Evolutionary conservation across 2,888 invertebrate species (phyloP).

Genomic region (Lochmaea capreae): DNA sequence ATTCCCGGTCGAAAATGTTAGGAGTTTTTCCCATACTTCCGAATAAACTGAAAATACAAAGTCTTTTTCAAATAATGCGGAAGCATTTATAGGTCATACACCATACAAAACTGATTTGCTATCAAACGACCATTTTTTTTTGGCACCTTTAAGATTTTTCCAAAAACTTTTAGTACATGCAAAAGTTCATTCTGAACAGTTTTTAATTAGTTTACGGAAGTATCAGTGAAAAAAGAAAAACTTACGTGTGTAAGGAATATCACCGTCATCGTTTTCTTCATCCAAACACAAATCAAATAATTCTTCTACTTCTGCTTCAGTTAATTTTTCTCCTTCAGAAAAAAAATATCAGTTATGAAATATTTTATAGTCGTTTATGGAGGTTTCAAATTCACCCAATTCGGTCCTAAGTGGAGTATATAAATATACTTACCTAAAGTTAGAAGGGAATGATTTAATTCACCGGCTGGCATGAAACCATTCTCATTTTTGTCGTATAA

Average conservation of each 20-base stretch:
- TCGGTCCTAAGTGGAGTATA: neutral
- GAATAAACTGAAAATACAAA: too few species aligned
- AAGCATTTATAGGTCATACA: too few species aligned
- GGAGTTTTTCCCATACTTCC: too few species aligned
- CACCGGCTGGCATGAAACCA: constrained; percentile 94
- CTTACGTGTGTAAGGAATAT: constrained; percentile 93
- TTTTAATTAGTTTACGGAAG: neutral
- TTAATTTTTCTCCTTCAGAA: constrained; percentile 81
- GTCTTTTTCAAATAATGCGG: too few species aligned
- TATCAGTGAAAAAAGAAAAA: constrained; percentile 55
- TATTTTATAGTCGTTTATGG: neutral
- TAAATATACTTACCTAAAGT: constrained; percentile 79
- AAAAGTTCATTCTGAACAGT: too few species aligned
- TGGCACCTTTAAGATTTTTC: neutral
- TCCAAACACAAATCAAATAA: constrained; percentile 89
- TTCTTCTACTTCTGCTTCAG: constrained; percentile 80
- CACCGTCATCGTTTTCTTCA: constrained; percentile 92
- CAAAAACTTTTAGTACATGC: neutral
- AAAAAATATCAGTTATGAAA: constrained; percentile 20
- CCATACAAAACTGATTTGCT: too few species aligned
- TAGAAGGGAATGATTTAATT: constrained; percentile 93
- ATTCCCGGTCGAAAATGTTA: too few species aligned
- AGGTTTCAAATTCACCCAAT: neutral
- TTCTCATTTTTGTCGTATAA: constrained; percentile 98
- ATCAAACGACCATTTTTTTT: neutral